These are phyloP conservation scores for Scaptomyza tumidula DNA, from an alignment of 2,888 invertebrate genomes.

Conservation along the genomic window DNA sequence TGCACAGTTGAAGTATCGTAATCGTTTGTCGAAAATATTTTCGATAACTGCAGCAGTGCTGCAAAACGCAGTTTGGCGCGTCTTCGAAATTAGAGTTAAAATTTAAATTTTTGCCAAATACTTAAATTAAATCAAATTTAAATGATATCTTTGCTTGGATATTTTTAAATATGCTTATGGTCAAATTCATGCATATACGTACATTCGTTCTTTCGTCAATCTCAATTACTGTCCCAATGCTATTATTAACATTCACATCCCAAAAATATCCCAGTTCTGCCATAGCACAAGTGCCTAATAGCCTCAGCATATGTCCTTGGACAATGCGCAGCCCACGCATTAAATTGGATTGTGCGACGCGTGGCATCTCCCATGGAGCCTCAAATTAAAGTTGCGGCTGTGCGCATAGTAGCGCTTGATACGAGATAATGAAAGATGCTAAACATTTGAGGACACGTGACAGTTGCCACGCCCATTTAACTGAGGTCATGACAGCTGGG, in stretches of 20 bases:
- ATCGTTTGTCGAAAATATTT: conserved; percentile 6
- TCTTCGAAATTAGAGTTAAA: not conserved
- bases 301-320: conserved; percentile 50
- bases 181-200: not conserved
- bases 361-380: conserved; percentile 62
- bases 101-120: no score
- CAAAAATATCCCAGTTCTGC: conserved; percentile 57
- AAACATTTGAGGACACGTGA: conserved; percentile 60
- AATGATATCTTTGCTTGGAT: not conserved
- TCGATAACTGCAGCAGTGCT: conserved; percentile 34
- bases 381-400: conserved; percentile 42
- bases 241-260: conserved; percentile 31
- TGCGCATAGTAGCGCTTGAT: conserved; percentile 6
- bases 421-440: conserved; percentile 7
- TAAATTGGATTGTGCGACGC: conserved; percentile 34
- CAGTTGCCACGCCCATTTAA: conserved; percentile 16
- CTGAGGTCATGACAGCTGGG: conserved; percentile 14
- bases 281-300: conserved; percentile 60
- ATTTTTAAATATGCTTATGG: not conserved
- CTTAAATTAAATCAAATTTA: no score
- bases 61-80: conserved; percentile 20
- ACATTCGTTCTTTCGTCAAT: not conserved
- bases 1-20: conserved; percentile 1
- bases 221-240: not conserved
- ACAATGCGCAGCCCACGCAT: conserved; percentile 26